These are phyloP conservation scores for Pseudorhombus dupliciocellatus DNA, from an alignment of 2,113 vertebrate species.

Conservation along the genomic window DNA sequence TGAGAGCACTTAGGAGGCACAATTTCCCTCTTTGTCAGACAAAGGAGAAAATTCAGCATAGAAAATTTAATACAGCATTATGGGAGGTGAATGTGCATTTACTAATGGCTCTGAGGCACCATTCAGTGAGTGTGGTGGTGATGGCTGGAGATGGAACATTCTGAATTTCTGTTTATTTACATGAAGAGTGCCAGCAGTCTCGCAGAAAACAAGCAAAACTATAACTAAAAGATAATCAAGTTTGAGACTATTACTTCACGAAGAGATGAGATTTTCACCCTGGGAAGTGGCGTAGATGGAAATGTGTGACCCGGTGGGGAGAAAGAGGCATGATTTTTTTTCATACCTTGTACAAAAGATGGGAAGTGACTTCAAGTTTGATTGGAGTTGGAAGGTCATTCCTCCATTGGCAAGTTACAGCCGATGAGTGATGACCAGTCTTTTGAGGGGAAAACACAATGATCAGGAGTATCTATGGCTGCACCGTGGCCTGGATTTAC, in stretches of 20 bases:
- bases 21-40: too few relatives aligned
- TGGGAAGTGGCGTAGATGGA: not conserved
- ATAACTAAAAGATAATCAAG: not conserved
- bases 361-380: constrained; percentile 2
- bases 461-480: not conserved
- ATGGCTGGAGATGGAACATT: too few relatives aligned
- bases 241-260: not conserved
- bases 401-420: not conserved
- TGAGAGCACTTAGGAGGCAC: too few relatives aligned
- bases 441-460: not conserved
- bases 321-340: constrained; percentile 8
- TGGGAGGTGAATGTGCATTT: too few relatives aligned
- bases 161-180: too few relatives aligned
- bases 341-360: constrained; percentile 5
- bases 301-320: not conserved
- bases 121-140: too few relatives aligned
- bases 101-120: too few relatives aligned
- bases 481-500: not conserved
- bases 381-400: constrained; percentile 42
- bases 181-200: not conserved
- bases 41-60: too few relatives aligned
- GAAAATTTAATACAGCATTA: too few relatives aligned
- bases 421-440: constrained; percentile 24
- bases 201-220: not conserved
- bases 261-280: constrained; percentile 4